These are phyloP conservation scores for Enteromius treurensis DNA, from an alignment of 2,797 vertebrate species.

Conservation along the genomic window DNA sequence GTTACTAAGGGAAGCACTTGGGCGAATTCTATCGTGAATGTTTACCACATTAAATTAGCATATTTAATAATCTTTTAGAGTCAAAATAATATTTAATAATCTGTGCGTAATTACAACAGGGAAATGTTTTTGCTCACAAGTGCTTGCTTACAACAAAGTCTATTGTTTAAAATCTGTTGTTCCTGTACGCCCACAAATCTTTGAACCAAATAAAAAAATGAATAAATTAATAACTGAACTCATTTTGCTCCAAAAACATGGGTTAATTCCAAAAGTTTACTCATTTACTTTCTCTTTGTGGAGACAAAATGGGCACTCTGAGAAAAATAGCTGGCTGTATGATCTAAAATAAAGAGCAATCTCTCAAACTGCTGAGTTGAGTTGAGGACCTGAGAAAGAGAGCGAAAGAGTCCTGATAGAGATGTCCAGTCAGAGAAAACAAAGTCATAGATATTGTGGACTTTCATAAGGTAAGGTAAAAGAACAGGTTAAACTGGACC, in stretches of 20 bases:
- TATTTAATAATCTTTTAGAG: not conserved
- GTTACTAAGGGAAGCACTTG: too few relatives aligned
- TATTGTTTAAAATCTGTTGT: not conserved
- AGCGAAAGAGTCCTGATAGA: not conserved
- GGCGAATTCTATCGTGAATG: not conserved
- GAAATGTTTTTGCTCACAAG: not conserved
- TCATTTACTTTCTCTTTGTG: not conserved
- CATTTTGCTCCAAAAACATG: not conserved
- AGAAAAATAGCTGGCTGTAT: not conserved
- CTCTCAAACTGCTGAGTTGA: not conserved
- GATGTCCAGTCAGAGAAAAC: not conserved
- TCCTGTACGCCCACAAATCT: not conserved
- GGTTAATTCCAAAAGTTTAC: not conserved
- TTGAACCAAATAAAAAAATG: not conserved
- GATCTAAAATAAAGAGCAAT: not conserved
- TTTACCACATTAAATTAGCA: not conserved
- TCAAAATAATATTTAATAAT: not conserved
- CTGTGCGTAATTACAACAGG: not conserved
- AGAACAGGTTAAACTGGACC: not conserved
- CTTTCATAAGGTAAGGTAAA: not conserved
- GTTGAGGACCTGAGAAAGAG: not conserved
- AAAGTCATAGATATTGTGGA: not conserved
- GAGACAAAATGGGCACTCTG: too few relatives aligned
- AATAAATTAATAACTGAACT: not conserved
- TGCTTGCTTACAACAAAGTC: not conserved